These are phyloP conservation scores for Anoplius nigerrimus DNA, from an alignment of 2,888 invertebrate species.

Conservation along the genomic window DNA sequence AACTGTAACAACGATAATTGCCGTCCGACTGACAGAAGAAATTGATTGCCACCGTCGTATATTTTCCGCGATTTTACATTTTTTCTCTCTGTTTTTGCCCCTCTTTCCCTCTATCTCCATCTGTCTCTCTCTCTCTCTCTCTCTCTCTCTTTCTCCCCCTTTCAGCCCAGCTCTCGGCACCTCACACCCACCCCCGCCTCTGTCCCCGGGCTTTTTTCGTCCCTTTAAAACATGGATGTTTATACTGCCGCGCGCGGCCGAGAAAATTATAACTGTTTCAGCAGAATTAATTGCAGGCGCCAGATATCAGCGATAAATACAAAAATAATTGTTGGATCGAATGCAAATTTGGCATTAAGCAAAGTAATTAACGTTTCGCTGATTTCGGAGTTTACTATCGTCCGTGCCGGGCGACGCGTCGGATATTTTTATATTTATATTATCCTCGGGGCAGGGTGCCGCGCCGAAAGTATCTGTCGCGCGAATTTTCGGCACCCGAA, in stretches of 20 bases:
- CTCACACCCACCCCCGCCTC: not conserved
- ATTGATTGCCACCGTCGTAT: slow-evolving; percentile 4
- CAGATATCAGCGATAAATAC: slow-evolving; percentile 30
- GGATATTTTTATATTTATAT: slow-evolving; percentile 1
- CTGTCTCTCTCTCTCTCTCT: not conserved
- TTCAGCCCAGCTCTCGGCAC: not conserved
- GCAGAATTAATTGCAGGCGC: slow-evolving; percentile 32
- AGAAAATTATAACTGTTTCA: slow-evolving; percentile 36
- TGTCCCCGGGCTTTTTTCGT: not conserved
- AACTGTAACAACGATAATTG: slow-evolving; percentile 16
- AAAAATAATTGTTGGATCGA: slow-evolving; percentile 24
- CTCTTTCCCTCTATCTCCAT: not conserved
- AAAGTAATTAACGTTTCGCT: no score
- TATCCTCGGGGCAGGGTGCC: no score
- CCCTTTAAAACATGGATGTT: slow-evolving; percentile 1
- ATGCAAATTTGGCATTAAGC: no score
- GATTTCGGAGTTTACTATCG: no score
- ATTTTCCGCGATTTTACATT: not conserved
- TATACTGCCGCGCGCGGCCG: slow-evolving; percentile 12
- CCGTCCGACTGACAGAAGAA: slow-evolving; percentile 7
- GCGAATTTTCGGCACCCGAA: not conserved
- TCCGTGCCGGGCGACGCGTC: not conserved
- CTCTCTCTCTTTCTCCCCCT: not conserved
- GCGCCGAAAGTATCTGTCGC: not conserved
- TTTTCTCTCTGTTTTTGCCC: not conserved